Base-by-base conservation (phyloP, 2,888 invertebrate species). In the Sarcophaga carnaria region DNA sequence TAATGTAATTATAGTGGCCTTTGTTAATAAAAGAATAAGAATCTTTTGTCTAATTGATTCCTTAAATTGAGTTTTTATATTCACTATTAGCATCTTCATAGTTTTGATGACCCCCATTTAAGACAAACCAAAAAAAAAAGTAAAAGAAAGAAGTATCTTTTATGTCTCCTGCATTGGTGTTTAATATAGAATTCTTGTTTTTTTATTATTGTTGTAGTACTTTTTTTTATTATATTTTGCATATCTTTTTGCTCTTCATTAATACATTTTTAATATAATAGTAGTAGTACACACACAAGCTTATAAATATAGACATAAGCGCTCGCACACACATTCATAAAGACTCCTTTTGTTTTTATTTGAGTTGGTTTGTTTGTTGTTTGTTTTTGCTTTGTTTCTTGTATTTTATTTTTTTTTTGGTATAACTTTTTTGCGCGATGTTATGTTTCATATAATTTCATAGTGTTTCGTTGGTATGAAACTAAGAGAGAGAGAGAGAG, bases 321-420 rank as follows among this genome's bases (percentile, higher is more conserved):
- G 70, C 12, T 25, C 45, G 71, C 59, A 67, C 59, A 27, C 45
- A 27, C 37, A 66, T 70, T 63, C 45, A 2, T 54, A 62, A 47
- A 62, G 59, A 72, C 82, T 88, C 82, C 84, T 86, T 88, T 88
- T 84, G 83, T 81, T 88, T 88, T 84, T 86, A 83, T 88, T 81
- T 74, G 47, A 81, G 75, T 81, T 83, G 67, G 85, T 59, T 62
- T 71, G 82, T 79, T 60, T 75, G 82, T 81, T 64, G 67, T 71
- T 62, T 75, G 82, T 81, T 64, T 71, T 71, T 62, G 25, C 72
- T 76, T 27, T 75, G 63, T 79, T 81, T 70, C 81, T 59, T 74
- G 49, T 82, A 66, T 69, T 49, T 45, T 20, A 60, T 49, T 77
- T 60, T 45, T 75, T 49, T 76, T 37, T 37, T 37, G 37, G 37